A percentile compares a stretch with the other conserved stretches of the same genome.
These are phyloP conservation scores for Myotis findleyi DNA, from an alignment of 2,797 vertebrate genomes.

Conservation along the genomic window DNA sequence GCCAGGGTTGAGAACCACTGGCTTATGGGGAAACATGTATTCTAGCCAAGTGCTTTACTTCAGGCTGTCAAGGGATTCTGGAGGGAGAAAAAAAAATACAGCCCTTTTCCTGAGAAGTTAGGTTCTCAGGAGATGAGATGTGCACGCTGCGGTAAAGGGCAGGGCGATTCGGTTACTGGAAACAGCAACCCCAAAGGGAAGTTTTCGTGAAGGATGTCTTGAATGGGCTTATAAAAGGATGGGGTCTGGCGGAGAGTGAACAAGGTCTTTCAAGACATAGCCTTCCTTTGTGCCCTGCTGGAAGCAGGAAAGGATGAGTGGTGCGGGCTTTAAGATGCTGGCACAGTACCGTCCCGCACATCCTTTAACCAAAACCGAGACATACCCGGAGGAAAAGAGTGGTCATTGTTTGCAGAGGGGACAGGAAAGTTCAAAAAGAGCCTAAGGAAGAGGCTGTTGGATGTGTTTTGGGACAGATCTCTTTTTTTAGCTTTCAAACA, in stretches of 20 bases:
- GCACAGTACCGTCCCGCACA: not conserved
- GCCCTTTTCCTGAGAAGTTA: not conserved
- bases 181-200: slow-evolving; percentile 32
- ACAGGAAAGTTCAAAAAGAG: not conserved
- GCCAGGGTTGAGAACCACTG: too few relatives aligned
- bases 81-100: not conserved
- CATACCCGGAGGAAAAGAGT: not conserved
- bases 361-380: slow-evolving; percentile 46
- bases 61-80: not conserved
- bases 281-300: slow-evolving; percentile 7
- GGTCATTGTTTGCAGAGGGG: slow-evolving; percentile 12
- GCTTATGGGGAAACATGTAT: too few relatives aligned
- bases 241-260: not conserved
- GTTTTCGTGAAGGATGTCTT: slow-evolving; percentile 15
- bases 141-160: not conserved
- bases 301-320: slow-evolving; percentile 19
- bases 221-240: not conserved
- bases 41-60: not conserved
- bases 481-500: slow-evolving; percentile 36
- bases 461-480: slow-evolving; percentile 19
- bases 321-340: slow-evolving; percentile 9
- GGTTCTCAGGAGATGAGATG: not conserved
- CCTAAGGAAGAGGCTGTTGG: not conserved
- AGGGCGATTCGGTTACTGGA: not conserved
- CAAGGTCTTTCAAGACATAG: not conserved